Conservation (phyloP, 2,797 vertebrate species). For the Centroberyx gerrardi region DNA sequence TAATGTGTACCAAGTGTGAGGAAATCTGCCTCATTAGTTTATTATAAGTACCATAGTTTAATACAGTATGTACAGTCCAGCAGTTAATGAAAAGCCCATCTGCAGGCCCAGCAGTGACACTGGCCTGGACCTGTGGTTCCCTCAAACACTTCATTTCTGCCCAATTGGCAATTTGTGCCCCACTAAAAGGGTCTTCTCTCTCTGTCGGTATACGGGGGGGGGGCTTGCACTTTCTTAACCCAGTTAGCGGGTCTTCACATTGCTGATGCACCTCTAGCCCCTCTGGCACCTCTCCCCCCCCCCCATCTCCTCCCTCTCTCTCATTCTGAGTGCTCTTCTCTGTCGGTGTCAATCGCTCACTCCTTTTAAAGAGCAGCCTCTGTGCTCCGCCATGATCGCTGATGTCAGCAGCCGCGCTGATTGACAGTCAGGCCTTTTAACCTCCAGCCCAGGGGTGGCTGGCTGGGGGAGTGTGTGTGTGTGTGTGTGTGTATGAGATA, state of each 20-base stretch:
- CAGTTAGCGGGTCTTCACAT: conserved; percentile 78
- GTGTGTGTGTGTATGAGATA: conserved; percentile 42
- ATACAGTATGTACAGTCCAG: conserved; percentile 46
- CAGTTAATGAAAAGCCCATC: conserved; percentile 82
- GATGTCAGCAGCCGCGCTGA: conserved; percentile 85
- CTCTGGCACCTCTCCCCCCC: conserved; percentile 39
- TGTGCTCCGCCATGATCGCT: conserved; percentile 74
- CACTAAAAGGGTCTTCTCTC: conserved; percentile 77
- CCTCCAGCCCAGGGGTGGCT: conserved; percentile 68
- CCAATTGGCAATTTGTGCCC: conserved; percentile 80
- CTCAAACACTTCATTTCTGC: conserved; percentile 79
- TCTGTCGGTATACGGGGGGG: conserved; percentile 20
- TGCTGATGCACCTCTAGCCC: conserved; percentile 73
- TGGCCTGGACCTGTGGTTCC: conserved; percentile 64
- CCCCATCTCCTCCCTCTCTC: conserved; percentile 47
- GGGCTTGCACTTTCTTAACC: conserved; percentile 80
- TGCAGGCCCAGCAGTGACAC: conserved; percentile 67
- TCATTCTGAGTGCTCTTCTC: conserved; percentile 77
- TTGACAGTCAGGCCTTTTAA: conserved; percentile 84
- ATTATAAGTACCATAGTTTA: conserved; percentile 27
- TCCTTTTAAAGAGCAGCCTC: conserved; percentile 76
- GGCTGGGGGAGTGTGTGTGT: conserved; percentile 35
- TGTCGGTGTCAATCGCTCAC: conserved; percentile 76
- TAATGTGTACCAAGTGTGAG: background rate
- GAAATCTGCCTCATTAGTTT: conserved; percentile 32